Evolutionary conservation across 2,888 invertebrate genomes (phyloP).

Genomic region (Athalia circularis): DNA sequence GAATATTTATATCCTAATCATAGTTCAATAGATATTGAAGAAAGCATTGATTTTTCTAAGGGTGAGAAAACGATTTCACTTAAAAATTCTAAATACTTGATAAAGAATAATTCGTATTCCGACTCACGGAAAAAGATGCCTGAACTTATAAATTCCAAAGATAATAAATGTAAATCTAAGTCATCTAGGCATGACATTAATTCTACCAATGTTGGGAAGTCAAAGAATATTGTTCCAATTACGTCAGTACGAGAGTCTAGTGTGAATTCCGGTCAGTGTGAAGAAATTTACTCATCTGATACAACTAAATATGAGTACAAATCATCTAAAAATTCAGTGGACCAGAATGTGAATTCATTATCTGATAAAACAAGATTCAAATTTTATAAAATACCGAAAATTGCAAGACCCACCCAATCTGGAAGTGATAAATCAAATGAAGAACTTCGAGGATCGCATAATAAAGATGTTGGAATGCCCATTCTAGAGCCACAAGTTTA

Average conservation of each 20-base stretch:
- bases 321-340: constrained; percentile 7
- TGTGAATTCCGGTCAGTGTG: constrained; percentile 3
- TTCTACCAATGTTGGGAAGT: constrained; percentile 23
- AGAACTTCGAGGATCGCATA: neutral
- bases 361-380: constrained; percentile 50
- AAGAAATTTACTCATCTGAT: constrained; percentile 18
- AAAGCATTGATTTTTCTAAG: constrained; percentile 13
- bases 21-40: constrained; percentile 32
- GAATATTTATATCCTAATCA: constrained; percentile 25
- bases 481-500: constrained; percentile 64
- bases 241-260: constrained; percentile 7
- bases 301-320: constrained; percentile 33
- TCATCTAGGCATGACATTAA: constrained; percentile 28
- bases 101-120: constrained; percentile 28
- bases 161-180: constrained; percentile 41
- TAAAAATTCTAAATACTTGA: constrained; percentile 32
- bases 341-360: neutral
- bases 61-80: constrained; percentile 31
- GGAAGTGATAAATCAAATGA: constrained; percentile 12
- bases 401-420: constrained; percentile 28
- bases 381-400: constrained; percentile 56
- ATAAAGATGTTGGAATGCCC: constrained; percentile 62
- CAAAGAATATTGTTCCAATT: neutral
- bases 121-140: constrained; percentile 23
- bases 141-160: constrained; percentile 44